A percentile compares a stretch with the other conserved stretches of the same genome.
Evolutionary conservation across 2,888 invertebrate species (phyloP).

Genomic region (Eristalinus aeneus): DNA sequence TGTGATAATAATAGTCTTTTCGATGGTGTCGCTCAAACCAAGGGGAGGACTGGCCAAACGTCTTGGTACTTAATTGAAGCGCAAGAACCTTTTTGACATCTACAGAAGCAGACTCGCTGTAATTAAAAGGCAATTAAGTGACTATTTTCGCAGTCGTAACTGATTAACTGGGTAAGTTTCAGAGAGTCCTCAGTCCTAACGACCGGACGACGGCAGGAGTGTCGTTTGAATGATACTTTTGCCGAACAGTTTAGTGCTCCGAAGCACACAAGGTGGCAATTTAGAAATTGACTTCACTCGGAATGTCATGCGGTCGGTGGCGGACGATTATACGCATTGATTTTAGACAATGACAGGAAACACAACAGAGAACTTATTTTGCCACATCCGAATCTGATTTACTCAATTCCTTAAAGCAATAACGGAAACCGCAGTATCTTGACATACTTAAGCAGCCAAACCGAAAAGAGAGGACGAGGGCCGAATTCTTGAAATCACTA

Average conservation of each 20-base stretch:
- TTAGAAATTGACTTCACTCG: not conserved
- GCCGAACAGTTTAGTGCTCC: conserved; percentile 9
- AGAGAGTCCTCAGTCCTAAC: conserved; percentile 6
- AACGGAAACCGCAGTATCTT: not conserved
- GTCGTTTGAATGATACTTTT: conserved; percentile 2
- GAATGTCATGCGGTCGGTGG: not conserved
- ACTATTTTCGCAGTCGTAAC: conserved; percentile 48
- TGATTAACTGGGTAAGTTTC: conserved; percentile 51
- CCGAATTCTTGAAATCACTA: not conserved
- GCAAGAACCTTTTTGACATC: conserved; percentile 48
- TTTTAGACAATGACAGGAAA: conserved; percentile 5
- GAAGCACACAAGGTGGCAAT: conserved; percentile 11
- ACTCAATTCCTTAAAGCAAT: conserved; percentile 18
- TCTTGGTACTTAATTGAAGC: conserved; percentile 53
- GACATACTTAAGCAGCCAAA: not conserved
- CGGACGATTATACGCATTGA: not conserved
- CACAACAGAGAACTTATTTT: not conserved
- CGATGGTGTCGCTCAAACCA: not conserved
- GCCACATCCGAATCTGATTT: conserved; percentile 12
- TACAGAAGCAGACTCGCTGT: conserved; percentile 32
- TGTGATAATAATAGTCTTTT: not conserved
- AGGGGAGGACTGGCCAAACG: conserved; percentile 1
- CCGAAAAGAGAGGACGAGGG: not conserved
- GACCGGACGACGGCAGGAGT: not conserved
- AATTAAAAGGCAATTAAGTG: conserved; percentile 57